A percentile compares a stretch with the other conserved stretches of the same genome.
Conservation (phyloP, 1,140 invertebrate genomes). For the Drosophila persimilis region DNA sequence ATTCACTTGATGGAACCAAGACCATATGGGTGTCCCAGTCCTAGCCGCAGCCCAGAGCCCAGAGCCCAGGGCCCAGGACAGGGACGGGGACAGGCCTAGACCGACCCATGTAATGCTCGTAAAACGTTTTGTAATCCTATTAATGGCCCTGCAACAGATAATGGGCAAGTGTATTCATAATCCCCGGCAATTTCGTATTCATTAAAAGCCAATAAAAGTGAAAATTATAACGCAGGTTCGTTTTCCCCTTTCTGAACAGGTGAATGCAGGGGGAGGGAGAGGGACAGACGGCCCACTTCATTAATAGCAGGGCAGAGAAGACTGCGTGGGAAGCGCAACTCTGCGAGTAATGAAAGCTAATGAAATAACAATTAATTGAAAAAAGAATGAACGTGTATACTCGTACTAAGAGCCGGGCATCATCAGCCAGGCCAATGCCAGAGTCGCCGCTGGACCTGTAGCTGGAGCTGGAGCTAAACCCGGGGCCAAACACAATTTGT, state of each 20-base stretch:
- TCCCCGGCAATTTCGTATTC: constrained; percentile 70
- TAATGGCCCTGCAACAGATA: constrained; percentile 62
- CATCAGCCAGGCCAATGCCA: constrained; percentile 8
- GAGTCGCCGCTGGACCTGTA: not conserved
- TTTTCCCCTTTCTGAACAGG: constrained; percentile 29
- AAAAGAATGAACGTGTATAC: constrained; percentile 29
- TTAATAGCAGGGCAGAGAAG: constrained; percentile 26
- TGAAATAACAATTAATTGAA: constrained; percentile 76
- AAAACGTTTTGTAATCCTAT: constrained; percentile 75
- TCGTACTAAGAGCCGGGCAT: constrained; percentile 3
- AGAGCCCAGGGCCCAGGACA: no score
- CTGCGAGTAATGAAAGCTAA: constrained; percentile 67
- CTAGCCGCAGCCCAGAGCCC: no score
- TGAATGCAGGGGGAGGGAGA: constrained; percentile 6
- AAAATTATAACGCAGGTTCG: constrained; percentile 54
- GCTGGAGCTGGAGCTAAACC: not conserved
- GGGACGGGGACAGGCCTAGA: not conserved
- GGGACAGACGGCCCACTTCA: constrained; percentile 31
- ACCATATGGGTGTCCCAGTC: no score
- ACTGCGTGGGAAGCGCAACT: constrained; percentile 48
- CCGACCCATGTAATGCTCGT: constrained; percentile 15
- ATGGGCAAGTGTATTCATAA: constrained; percentile 66
- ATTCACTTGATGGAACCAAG: no score
- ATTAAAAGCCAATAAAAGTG: constrained; percentile 76
- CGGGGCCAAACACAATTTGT: constrained; percentile 68